Evolutionary conservation across 1,140 invertebrate species (phyloP), one percentile per base, ranked within the genome.

Genomic region (Cecropterus lyciades): DNA sequence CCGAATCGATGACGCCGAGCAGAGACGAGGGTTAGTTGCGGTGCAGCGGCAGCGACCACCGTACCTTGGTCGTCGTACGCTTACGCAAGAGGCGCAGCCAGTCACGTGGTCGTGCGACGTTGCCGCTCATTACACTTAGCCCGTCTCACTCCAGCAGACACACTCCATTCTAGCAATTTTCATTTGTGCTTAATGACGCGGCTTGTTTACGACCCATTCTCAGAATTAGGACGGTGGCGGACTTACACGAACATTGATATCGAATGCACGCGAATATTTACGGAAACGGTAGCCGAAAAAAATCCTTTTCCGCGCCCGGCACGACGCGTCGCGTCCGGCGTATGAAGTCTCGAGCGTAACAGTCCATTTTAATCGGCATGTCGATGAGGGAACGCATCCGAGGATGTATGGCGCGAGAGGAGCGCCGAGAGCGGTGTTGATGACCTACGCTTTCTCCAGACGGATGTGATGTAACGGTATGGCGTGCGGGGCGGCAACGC

Each of bases 1-100:
- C 60, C 74, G 48, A 77, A 79, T 75, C 76, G 78, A 81, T 75
- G 67, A 75, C 69, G 66, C 68, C 10, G 67, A 75, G 75, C 73
- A 60, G 70, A 80, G 16, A 42, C 67, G 65, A 68, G 72, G 79
- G 82, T 68, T 60, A 59, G 8, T n/a, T 42, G 48, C 63, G 52
- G 52, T 68, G 66, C 64, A 70, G 64, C 70, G 69, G 51, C 71
- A 68, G 70, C 69, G 67, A 49, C 62, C 57, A 60, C 59, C 71
- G 73, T 75, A 70, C 69, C 75, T 81, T 86, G 81, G 80, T 85
- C 79, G 83, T 85, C 82, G 84, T 84, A 88, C 83, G 84, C 85
- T 91, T 92, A 92, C 89, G 87, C 84, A 92, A 90, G 85, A 90
- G 73, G 75, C 79, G 84, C 76, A 80, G 73, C 79, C 80, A 75